Percentiles rank a stretch among this genome's conserved stretches.
Evolutionary conservation across 1,140 invertebrate species (phyloP).

Genomic region (Lucilia cuprina): DNA sequence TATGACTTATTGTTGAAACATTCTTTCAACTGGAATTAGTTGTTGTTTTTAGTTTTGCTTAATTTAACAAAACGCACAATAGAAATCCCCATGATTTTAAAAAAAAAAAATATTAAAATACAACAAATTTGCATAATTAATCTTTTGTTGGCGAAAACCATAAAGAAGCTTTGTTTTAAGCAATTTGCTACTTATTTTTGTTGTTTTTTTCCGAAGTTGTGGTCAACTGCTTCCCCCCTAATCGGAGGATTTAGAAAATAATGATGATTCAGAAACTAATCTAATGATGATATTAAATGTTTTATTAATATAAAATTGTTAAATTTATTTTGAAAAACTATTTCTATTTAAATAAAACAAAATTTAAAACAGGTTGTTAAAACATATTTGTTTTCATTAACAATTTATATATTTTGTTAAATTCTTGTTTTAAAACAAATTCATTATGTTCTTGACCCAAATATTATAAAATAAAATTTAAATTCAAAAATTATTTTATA

Average conservation of each 20-base stretch:
- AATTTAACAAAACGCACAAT: neutral
- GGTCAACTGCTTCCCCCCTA: neutral
- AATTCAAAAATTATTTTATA: neutral
- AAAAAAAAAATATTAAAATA: neutral
- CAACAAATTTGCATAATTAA: constrained; percentile 1
- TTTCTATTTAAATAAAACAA: no score
- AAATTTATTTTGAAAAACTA: neutral
- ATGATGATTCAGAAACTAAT: neutral
- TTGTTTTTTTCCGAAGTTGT: neutral
- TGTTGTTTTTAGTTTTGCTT: neutral
- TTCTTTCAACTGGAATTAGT: neutral
- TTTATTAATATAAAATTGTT: neutral
- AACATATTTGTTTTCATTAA: neutral
- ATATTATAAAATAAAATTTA: neutral
- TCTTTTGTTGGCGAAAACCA: neutral
- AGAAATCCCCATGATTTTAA: neutral
- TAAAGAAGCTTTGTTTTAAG: neutral
- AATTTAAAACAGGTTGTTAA: neutral
- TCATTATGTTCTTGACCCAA: neutral
- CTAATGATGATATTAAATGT: neutral
- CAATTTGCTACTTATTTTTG: neutral
- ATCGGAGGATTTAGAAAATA: neutral
- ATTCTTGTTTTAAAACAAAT: neutral
- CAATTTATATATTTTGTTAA: neutral
- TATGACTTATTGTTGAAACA: neutral